Evolutionary conservation across 2,113 vertebrate species (phyloP), one percentile per base, ranked within the genome.

Genomic region (Elgaria multicarinata): DNA sequence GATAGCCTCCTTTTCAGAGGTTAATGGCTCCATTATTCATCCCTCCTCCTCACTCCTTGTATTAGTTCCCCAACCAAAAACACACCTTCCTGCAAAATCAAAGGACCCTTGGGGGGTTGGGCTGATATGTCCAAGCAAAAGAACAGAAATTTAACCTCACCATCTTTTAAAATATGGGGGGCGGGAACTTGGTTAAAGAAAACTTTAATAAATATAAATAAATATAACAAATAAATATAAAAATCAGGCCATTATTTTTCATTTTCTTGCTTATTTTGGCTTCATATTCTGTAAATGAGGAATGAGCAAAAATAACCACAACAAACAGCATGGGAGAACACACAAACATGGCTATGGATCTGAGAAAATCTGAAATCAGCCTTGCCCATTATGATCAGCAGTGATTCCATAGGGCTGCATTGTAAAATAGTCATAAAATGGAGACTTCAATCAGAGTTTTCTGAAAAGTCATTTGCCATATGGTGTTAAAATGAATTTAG

Each of bases 401-500:
- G 28, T 82, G 69, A 75, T 22, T 83, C 55, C 42, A 75, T 39
- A 50, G 71, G 39, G 42, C 16, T 83, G 33, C 77, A n/a, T 83
- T 83, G 42, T 66, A 83, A 89, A 89, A 89, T 28, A 76, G 44
- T 74, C 55, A 50, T 89, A 83, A 83, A 75, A 89, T 75, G 33
- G 31, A 66, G 53, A 66, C 62, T 75, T 46, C 39, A 36, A 75
- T 9, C 28, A 82, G 69, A 83, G 69, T 83, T 79, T 87, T 83
- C 80, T 89, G 53, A 89, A 89, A 82, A 75, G 71, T 76, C 53
- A 76, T 89, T 89, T 83, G 87, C 80, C 80, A 89, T 79, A 89
- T 83, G 87, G 87, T 58, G 22, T 62, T 64, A 89, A 75, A 64
- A 83, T 74, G 53, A 83, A 83, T 83, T 66, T 44, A 75, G 69